phyloP scores from a whole-genome alignment of 2,888 invertebrate species.

The Himalopsyche japonica region DNA sequence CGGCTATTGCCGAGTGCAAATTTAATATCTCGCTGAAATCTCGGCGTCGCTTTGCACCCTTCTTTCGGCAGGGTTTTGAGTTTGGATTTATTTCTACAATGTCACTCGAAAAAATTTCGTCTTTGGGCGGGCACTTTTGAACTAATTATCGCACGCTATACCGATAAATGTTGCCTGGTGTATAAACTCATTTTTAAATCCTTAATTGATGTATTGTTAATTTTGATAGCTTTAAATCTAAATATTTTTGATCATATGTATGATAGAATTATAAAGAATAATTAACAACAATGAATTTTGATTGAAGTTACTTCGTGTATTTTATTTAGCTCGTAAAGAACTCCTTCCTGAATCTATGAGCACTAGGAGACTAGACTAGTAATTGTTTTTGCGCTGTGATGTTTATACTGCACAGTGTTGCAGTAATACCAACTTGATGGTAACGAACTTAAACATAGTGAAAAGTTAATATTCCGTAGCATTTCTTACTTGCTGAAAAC shows the following conservation, averaged over 20 bases:
- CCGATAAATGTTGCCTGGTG: neutral
- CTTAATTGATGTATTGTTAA: too few relatives aligned
- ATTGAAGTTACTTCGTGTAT: too few relatives aligned
- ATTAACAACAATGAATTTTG: too few relatives aligned
- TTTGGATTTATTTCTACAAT: neutral
- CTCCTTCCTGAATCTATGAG: too few relatives aligned
- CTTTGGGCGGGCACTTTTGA: neutral
- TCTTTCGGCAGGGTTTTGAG: neutral
- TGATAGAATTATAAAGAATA: too few relatives aligned
- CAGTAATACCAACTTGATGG: neutral
- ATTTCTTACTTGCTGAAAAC: neutral
- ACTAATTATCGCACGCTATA: neutral
- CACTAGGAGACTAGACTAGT: neutral
- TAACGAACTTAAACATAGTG: neutral
- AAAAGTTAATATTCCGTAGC: neutral
- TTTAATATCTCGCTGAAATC: slow-evolving; percentile 16
- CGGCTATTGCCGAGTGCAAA: slow-evolving; percentile 28
- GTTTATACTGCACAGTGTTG: neutral
- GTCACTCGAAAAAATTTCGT: neutral
- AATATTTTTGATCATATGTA: too few relatives aligned
- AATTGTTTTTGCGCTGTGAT: neutral
- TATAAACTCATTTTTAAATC: neutral
- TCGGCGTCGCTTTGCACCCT: neutral
- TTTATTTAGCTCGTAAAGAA: too few relatives aligned
- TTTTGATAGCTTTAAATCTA: too few relatives aligned